A percentile compares a stretch with the other conserved stretches of the same genome.
Evolutionary conservation across 2,888 invertebrate genomes (phyloP).

Genomic region (Caenorhabditis sinica): DNA sequence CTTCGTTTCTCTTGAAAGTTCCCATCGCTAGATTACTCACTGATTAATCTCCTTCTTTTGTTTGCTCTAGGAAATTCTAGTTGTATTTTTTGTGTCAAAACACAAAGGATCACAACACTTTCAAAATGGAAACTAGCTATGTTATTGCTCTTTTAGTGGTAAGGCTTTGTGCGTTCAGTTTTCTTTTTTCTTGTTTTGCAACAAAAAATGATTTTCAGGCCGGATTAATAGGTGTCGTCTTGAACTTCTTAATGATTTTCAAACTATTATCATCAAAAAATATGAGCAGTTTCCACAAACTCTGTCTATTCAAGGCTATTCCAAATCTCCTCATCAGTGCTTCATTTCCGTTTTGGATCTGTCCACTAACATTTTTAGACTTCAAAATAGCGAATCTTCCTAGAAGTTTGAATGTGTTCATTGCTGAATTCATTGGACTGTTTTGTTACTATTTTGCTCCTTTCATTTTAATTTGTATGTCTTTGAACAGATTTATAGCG

Average conservation of each 20-base stretch:
- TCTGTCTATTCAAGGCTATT: constrained; percentile 38
- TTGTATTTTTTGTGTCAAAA: too few relatives aligned
- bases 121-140: too few relatives aligned
- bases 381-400: background rate
- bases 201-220: background rate
- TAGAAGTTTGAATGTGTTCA: background rate
- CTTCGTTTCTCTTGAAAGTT: background rate
- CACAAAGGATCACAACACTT: too few relatives aligned
- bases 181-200: background rate
- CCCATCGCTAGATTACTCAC: background rate
- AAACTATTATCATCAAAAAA: constrained; percentile 6
- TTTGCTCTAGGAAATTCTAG: background rate
- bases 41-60: constrained; percentile 13
- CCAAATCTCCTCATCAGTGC: constrained; percentile 24
- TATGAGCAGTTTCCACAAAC: constrained; percentile 36
- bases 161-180: constrained; percentile 6
- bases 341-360: constrained; percentile 35
- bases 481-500: constrained; percentile 17
- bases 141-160: too few relatives aligned
- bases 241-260: constrained; percentile 4
- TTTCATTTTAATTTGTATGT: constrained; percentile 24
- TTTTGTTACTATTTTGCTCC: constrained; percentile 21
- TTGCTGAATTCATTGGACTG: constrained; percentile 24
- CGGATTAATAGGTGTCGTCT: constrained; percentile 5
- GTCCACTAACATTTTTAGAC: constrained; percentile 11